Percentiles rank a stretch among this genome's conserved stretches.
Conservation (phyloP, 2,888 invertebrate species). For the Lithophane leautieri region DNA sequence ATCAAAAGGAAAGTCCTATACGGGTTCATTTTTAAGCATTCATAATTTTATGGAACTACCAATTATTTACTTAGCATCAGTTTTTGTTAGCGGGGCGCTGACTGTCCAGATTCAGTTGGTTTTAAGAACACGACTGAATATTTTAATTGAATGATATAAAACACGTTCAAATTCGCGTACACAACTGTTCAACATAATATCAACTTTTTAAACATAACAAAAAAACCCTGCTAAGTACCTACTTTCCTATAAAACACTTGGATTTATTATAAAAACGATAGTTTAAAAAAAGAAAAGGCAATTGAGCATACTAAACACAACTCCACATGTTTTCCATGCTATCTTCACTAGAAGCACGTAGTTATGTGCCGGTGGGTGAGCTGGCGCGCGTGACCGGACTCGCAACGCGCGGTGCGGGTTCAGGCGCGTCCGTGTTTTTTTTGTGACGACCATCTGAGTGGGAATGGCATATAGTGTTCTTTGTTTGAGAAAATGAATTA, state of each 20-base stretch:
- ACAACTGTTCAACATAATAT: background rate
- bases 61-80: background rate
- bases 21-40: too few species aligned
- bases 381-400: conserved; percentile 50
- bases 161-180: background rate
- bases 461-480: conserved; percentile 23
- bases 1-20: background rate
- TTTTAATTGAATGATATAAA: background rate
- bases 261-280: conserved; percentile 5
- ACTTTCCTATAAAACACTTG: background rate
- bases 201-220: background rate
- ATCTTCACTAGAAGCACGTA: conserved; percentile 17
- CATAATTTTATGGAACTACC: background rate
- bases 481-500: conserved; percentile 28
- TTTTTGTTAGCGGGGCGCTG: background rate
- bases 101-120: background rate
- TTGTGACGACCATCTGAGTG: conserved; percentile 32
- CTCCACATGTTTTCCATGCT: conserved; percentile 19
- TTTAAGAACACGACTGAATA: background rate
- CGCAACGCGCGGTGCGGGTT: conserved; percentile 13
- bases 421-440: conserved; percentile 45
- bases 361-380: conserved; percentile 39
- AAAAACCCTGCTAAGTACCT: background rate
- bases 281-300: conserved; percentile 12
- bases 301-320: conserved; percentile 12